Base-by-base conservation (phyloP, 1,140 invertebrate species). In the Cydia splendana region DNA sequence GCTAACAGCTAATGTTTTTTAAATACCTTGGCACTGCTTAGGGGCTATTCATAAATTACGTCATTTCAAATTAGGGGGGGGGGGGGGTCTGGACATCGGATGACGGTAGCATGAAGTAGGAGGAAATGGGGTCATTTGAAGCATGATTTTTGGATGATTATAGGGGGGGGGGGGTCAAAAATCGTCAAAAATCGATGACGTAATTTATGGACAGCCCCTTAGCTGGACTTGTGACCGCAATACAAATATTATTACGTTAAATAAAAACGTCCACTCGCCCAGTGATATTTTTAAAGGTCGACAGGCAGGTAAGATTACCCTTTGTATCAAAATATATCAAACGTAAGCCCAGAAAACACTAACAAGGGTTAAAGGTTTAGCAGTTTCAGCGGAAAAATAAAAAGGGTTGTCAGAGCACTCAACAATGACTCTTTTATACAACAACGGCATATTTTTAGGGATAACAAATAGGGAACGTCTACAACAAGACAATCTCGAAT, bases 301-400 rank as follows among this genome's bases (percentile, higher is more conserved):
- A 42, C 30, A 71, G 67, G 38, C 67, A 71, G 67, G 67, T 71
- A 71, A 38, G 34, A 71, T 71, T 71, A 71, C 67, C 67, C 34
- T 71, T 71, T 71, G 67, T 71, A 71, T 71, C 67, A 71, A 71
- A 71, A 71, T 71, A 71, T 71, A 71, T 71, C 34, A 71, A 71
- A 71, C 67, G 67, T 71, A 71, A 71, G 34, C 67, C 15, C 67
- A 18, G 67, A 71, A 30, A 34, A 71, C 67, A 71, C 67, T 71
- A 71, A 71, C 67, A 71, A 71, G 67, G 67, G 67, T 71, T 71
- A 71, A 71, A 71, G 67, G 67, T 71, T 71, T 71, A 71, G 67
- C 67, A 18, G 34, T 38, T 38, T 71, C 67, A 71, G 67, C 67
- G 67, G 67, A 71, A 71, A 62, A 71, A 71, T 71, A 45, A 71